Evolutionary conservation across 2,888 invertebrate genomes (phyloP), one percentile per base, ranked within the genome.

Genomic region (Phyllotreta cruciferae): DNA sequence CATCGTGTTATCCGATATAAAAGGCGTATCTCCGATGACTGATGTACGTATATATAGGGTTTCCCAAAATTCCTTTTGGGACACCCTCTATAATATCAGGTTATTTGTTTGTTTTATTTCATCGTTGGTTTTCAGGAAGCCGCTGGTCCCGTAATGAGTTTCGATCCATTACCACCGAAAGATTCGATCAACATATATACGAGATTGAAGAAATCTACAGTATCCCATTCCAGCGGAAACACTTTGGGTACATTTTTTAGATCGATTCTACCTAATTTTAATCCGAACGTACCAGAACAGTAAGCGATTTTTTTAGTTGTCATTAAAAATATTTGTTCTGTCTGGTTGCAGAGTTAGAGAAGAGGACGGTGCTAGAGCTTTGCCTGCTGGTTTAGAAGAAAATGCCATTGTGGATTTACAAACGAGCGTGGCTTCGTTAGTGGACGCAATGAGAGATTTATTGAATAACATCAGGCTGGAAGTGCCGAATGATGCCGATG

Each of bases 121-220:
- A 24, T 24, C 4, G 24, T 24, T 65, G 56, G 53, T 67, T 75
- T 73, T 35, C 61, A 81, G 81, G 80, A 81, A 56, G 71, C 74
- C 44, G 82, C 82, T 65, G 84, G 84, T 10, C 83, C 87, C n/a
- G 85, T 92, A 56, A 82, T 92, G 74, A 88, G 88, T 66, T 90
- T 90, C 75, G 93, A 93, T 81, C 93, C 93, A 4, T 80, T 93
- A 64, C 93, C 93, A 10, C 93, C 93, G 1, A 73, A 82, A 42
- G 90, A 93, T 80, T 87, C 90, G 0, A 85, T 92, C 35, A 87
- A 89, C 74, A 84, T 89, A 62, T 93, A 93, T 78, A 84, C 86
- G 53, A 85, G 87, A 68, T 82, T 83, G 35, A 77, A 77, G 70
- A 76, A 78, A 60, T 76, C 77, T 7, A 70, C 73, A 35, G 37